Conservation (phyloP, 2,797 vertebrate genomes). For the Sciurus vulgaris region DNA sequence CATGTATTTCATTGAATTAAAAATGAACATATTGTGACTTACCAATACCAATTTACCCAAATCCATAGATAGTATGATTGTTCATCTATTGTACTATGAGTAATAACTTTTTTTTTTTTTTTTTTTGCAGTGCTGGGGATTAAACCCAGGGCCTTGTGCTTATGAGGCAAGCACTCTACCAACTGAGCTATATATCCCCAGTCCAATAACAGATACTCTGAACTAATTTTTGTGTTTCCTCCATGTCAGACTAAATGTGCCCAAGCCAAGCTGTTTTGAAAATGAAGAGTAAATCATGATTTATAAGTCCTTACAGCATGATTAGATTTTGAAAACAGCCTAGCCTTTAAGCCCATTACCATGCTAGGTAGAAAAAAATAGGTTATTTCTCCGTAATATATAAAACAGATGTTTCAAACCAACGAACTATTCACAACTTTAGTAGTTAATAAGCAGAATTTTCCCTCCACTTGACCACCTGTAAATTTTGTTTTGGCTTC, state of each 20-base stretch:
- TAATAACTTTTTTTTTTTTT: neutral
- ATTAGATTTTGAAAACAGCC: neutral
- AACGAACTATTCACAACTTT: neutral
- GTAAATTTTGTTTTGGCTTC: neutral
- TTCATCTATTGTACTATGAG: neutral
- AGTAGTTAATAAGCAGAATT: slow-evolving; percentile 23
- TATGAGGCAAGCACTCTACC: neutral
- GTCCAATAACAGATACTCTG: neutral
- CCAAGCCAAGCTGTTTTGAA: neutral
- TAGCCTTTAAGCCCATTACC: neutral
- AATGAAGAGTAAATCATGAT: slow-evolving; percentile 24
- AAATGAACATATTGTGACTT: slow-evolving; percentile 48
- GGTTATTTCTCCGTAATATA: neutral
- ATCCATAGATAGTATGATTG: neutral
- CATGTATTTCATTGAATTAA: slow-evolving; percentile 58
- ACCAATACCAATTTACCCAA: neutral
- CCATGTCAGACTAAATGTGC: neutral
- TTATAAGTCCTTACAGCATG: neutral
- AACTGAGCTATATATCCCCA: no score
- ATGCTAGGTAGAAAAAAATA: neutral
- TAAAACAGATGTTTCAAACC: neutral
- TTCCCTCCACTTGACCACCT: neutral
- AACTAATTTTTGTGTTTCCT: slow-evolving; percentile 10
- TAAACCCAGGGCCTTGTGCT: no score
- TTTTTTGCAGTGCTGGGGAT: no score